Conservation (phyloP, 2,797 vertebrate species). For the Trachops cirrhosus region DNA sequence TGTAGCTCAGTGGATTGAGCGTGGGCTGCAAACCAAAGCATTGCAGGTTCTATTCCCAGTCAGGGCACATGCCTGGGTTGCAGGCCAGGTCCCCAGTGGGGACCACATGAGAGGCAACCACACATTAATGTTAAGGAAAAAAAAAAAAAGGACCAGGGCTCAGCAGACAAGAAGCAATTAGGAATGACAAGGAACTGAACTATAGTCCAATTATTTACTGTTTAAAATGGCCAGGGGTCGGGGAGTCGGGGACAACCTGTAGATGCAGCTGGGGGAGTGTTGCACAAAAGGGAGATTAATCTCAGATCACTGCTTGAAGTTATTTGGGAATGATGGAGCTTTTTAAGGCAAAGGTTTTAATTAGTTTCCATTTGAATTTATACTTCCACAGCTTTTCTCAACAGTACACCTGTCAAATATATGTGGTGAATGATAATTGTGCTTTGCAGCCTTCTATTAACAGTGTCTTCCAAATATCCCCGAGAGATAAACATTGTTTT, state of each 20-base stretch:
- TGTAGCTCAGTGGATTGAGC: too few species aligned
- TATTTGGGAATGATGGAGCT: not conserved
- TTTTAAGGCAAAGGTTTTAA: constrained; percentile 48
- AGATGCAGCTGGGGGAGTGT: not conserved
- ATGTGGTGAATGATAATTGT: constrained; percentile 23
- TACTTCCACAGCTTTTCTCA: constrained; percentile 31
- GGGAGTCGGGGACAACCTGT: not conserved
- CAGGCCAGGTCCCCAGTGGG: too few species aligned
- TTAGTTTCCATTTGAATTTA: constrained; percentile 31
- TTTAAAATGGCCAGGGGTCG: not conserved
- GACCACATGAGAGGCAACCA: too few species aligned
- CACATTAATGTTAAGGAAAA: too few species aligned
- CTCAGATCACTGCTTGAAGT: constrained; percentile 30
- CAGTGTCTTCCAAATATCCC: not conserved
- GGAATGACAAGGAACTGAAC: not conserved
- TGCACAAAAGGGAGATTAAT: constrained; percentile 23
- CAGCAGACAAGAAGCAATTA: not conserved
- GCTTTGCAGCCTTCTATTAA: constrained; percentile 44
- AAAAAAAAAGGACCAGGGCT: not conserved
- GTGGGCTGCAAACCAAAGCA: too few species aligned
- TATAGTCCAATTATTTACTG: constrained; percentile 48
- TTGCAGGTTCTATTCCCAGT: too few species aligned
- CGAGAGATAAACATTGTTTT: not conserved
- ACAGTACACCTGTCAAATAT: constrained; percentile 24
- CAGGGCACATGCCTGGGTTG: too few species aligned